Conservation (phyloP, 2,888 invertebrate species). For the Pegoplata infirma region DNA sequence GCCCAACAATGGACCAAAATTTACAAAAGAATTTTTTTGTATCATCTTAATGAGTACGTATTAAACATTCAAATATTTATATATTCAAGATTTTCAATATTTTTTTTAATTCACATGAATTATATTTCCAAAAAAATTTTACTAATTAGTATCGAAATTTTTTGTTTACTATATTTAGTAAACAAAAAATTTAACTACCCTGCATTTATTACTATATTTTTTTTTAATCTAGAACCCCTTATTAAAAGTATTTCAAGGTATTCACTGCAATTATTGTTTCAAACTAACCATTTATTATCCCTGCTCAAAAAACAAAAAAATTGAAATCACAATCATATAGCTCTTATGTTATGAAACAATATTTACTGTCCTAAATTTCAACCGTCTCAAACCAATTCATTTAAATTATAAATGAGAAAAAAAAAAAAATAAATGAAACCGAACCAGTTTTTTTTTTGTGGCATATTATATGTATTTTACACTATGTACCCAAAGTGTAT, state of each 20-base stretch:
- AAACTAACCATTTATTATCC: neutral
- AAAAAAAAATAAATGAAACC: no score
- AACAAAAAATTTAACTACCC: no score
- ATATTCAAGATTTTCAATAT: no score
- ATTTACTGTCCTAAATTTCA: conserved; percentile 46
- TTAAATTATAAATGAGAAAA: conserved; percentile 33
- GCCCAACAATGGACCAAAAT: no score
- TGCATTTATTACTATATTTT: no score
- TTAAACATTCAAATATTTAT: no score
- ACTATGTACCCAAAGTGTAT: neutral
- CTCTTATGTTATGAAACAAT: conserved; percentile 5
- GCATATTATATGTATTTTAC: neutral
- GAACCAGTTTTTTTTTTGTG: conserved; percentile 12
- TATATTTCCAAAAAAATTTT: no score
- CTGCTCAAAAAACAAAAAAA: conserved; percentile 1
- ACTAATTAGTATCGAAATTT: no score
- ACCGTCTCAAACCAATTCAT: conserved; percentile 36
- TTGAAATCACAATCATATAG: conserved; percentile 13
- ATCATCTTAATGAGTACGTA: no score
- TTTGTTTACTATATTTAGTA: no score
- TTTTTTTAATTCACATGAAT: no score
- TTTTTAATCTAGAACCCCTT: neutral
- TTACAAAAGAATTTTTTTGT: no score
- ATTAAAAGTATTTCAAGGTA: neutral
- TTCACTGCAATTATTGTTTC: neutral